Conservation (phyloP, 37 sponge, comb jelly and placozoan genomes). For the Chondrilla cf. caribensis region DNA sequence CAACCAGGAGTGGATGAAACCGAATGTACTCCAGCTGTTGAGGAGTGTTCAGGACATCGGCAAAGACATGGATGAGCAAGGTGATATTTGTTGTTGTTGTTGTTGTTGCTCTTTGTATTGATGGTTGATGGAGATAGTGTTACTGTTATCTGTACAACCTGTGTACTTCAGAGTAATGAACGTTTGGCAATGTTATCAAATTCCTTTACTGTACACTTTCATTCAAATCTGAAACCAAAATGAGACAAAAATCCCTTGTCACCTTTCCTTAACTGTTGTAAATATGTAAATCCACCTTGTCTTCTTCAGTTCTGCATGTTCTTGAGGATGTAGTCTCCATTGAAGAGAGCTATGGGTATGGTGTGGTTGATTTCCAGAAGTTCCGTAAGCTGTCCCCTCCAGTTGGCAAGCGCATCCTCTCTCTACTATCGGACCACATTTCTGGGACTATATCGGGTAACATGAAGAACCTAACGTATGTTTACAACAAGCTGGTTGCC, state of each 20-base stretch:
- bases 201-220: no score
- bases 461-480: background rate
- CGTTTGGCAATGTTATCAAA: no score
- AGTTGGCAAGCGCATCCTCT: slow-evolving; percentile 10
- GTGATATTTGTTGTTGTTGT: no score
- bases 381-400: slow-evolving; percentile 2
- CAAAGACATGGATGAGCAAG: slow-evolving; percentile 7
- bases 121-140: no score
- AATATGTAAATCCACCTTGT: no score
- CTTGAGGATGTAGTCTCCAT: background rate
- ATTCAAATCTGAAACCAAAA: background rate
- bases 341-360: slow-evolving; percentile 17
- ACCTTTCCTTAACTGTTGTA: no score
- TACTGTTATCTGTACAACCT: no score
- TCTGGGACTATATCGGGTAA: background rate
- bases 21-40: background rate
- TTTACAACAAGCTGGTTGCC: slow-evolving; percentile 6
- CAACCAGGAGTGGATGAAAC: slow-evolving; percentile 9
- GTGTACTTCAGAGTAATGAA: no score
- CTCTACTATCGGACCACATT: background rate
- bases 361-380: background rate
- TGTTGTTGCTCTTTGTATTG: no score
- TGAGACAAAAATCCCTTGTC: no score
- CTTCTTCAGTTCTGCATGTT: background rate
- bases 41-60: background rate